Conservation (phyloP, 1,140 invertebrate species). For the Lordiphosa stackelbergi region DNA sequence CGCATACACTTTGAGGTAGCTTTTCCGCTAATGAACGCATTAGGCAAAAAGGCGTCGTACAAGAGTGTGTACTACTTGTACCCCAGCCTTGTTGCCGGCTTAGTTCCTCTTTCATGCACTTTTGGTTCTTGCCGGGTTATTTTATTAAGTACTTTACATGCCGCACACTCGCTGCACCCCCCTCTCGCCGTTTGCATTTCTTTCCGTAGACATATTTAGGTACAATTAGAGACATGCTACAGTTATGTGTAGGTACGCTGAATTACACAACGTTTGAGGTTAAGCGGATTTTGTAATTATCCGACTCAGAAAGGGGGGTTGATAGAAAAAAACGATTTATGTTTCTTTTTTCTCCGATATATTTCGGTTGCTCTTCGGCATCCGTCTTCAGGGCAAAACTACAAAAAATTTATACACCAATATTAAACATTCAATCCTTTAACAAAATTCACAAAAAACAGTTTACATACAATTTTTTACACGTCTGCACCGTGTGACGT, state of each 20-base stretch:
- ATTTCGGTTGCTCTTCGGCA: no score
- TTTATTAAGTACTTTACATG: slow-evolving; percentile 64
- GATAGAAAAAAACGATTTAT: no score
- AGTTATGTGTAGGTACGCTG: slow-evolving; percentile 53
- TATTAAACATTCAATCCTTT: no score
- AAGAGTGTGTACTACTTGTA: no score
- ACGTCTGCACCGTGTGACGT: no score
- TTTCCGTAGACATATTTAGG: slow-evolving; percentile 41
- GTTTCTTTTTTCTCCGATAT: no score
- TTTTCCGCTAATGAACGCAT: slow-evolving; percentile 74
- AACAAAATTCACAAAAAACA: no score
- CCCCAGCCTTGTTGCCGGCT: slow-evolving; percentile 56
- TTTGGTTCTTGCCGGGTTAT: slow-evolving; percentile 32
- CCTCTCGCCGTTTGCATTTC: slow-evolving; percentile 11
- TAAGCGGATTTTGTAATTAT: slow-evolving; percentile 74
- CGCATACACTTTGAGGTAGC: slow-evolving; percentile 69
- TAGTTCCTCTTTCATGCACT: slow-evolving; percentile 41
- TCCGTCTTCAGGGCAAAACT: no score
- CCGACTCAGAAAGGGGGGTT: slow-evolving; percentile 64
- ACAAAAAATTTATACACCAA: no score
- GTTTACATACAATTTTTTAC: no score
- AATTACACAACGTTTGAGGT: slow-evolving; percentile 75
- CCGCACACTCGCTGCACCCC: slow-evolving; percentile 7
- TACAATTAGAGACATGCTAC: slow-evolving; percentile 60
- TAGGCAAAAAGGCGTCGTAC: slow-evolving; percentile 51